Evolutionary conservation across 2,888 invertebrate species (phyloP).

Genomic region (Catocala fraxini): DNA sequence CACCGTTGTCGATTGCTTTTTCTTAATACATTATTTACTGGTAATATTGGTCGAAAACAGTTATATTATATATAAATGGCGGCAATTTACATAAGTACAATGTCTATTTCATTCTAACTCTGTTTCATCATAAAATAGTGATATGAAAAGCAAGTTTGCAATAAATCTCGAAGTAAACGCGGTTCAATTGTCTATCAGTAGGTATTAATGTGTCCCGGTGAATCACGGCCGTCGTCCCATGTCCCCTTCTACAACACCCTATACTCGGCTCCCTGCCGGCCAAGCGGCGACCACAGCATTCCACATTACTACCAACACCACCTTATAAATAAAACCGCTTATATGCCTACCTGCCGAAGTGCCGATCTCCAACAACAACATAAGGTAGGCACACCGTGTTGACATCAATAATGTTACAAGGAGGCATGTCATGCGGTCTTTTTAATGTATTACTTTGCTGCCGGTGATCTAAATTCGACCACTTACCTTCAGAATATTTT

Average conservation of each 20-base stretch:
- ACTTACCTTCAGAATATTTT: slow-evolving; percentile 6
- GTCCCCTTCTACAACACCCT: slow-evolving; percentile 60
- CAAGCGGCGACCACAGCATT: slow-evolving; percentile 75
- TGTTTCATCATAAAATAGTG: too few relatives aligned
- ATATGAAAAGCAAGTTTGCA: too few relatives aligned
- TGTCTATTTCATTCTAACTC: too few relatives aligned
- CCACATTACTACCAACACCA: slow-evolving; percentile 78
- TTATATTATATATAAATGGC: background rate
- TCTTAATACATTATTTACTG: slow-evolving; percentile 16
- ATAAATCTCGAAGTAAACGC: background rate
- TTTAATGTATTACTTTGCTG: slow-evolving; percentile 20
- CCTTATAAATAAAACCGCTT: slow-evolving; percentile 82
- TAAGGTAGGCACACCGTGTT: slow-evolving; percentile 67
- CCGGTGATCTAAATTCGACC: slow-evolving; percentile 16
- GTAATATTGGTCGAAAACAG: slow-evolving; percentile 7
- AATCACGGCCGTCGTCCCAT: slow-evolving; percentile 11
- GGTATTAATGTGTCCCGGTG: background rate
- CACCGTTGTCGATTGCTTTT: slow-evolving; percentile 19
- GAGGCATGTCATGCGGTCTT: slow-evolving; percentile 39
- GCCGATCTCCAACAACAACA: slow-evolving; percentile 68
- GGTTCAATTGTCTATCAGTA: background rate
- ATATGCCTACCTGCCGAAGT: slow-evolving; percentile 74
- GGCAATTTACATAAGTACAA: too few relatives aligned
- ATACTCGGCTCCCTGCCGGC: slow-evolving; percentile 64
- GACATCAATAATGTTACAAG: slow-evolving; percentile 64